Evolutionary conservation across 2,797 vertebrate species (phyloP), one percentile per base, ranked within the genome.

Genomic region (Florisuga fusca): DNA sequence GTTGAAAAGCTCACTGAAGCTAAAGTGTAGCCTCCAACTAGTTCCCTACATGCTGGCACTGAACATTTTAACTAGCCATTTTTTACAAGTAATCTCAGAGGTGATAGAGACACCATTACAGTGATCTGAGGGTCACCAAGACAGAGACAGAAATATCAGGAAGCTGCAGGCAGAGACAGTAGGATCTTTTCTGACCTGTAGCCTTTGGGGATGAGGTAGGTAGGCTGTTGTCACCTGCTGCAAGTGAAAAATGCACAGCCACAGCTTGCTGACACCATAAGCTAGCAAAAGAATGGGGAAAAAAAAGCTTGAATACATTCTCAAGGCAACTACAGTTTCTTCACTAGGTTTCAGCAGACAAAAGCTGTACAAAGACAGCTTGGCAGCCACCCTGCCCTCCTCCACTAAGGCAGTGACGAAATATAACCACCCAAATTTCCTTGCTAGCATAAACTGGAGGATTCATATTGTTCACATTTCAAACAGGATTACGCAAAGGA

Each of bases 401-500:
- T 94, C 84, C 74, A 90, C 89, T 74, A 84, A 80, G 63, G 94
- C 83, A 76, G 13, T 83, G 75, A 94, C 86, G 64, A 94, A 90
- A 93, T 38, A 87, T 27, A 94, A 90, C 79, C 43, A 81, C 18
- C 0, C 27, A 90, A 86, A 93, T 90, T 95, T 89, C 83, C 83
- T 87, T 76, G 77, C 84, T 92, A 79, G 48, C 31, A 63, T 90
- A 53, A 95, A 94, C 80, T 76, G 67, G 16, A 91, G 53, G 69
- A 93, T 91, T 89, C 59, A 21, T 73, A 80, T 79, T 88, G 92
- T 88, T 95, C 21, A 0, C 74, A 88, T 82, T 88, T 93, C 66
- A 91, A 96, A 95, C 21, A 84, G 67, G 82, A 95, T 92, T 96
- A 92, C 79, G 87, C 83, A 94, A 92, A 97, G 63, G 48, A 81